Evolutionary conservation across 1,140 invertebrate genomes (phyloP), one percentile per base, ranked within the genome.

Genomic region (Linepithema humile): DNA sequence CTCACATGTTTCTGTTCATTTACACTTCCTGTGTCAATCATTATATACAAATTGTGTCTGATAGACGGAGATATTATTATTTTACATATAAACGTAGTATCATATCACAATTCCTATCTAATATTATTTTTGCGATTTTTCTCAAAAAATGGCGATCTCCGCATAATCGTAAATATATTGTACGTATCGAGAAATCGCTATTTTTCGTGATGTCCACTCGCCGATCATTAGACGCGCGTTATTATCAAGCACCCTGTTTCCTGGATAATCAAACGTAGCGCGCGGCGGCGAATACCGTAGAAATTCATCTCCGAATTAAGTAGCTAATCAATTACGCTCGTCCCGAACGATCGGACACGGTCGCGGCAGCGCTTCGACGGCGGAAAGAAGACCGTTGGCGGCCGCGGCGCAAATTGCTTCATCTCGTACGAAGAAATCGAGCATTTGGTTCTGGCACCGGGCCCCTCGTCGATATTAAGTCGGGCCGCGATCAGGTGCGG

Each of bases 401-500:
- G 26, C 29, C 43, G n/a, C 12, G 23, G 74, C 40, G 86, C 77
- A 88, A 89, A 89, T 89, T 88, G 86, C 77, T 82, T 88, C 83
- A 83, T 89, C 82, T 84, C 86, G 72, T 43, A 32, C 40, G 82
- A 88, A 80, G 73, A 85, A 83, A 67, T 74, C 70, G 83, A 72
- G 70, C 87, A 87, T 85, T 72, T 88, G 77, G 84, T 78, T 73
- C 87, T 69, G 86, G 84, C 88, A 88, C 73, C 57, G 65, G 78
- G 84, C 72, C 72, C 57, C 74, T 80, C 45, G 64, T 80, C 87
- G 74, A 88, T 89, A 89, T 89, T 88, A 89, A 89, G 78, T 83
- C 84, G 78, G 80, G 70, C 80, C 80, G 91, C 90, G 90, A 91
- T 92, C 91, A 90, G 90, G 87, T 89, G 90, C 69, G 77, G 59